Percentiles rank a stretch among this genome's conserved stretches.
These are phyloP conservation scores for Drosophila gunungcola DNA, from an alignment of 1,140 invertebrate species.

Conservation along the genomic window DNA sequence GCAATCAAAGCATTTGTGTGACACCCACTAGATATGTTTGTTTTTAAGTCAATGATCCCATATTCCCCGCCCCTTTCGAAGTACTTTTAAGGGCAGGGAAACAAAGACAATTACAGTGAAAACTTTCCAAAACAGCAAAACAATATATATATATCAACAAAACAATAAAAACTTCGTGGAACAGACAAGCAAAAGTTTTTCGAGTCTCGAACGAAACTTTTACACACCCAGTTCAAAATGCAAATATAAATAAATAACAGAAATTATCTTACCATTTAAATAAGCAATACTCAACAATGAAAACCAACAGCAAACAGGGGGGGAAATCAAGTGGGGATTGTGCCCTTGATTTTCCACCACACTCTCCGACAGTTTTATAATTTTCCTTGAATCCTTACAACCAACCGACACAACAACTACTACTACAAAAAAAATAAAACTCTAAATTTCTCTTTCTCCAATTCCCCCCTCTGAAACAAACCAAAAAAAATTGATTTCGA, in stretches of 20 bases:
- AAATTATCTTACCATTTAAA: conserved; percentile 34
- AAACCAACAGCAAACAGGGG: conserved; percentile 51
- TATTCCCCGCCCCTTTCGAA: neutral
- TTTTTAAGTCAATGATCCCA: conserved; percentile 36
- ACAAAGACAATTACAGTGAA: conserved; percentile 56
- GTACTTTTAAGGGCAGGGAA: conserved; percentile 26
- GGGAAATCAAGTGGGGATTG: conserved; percentile 19
- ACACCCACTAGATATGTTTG: conserved; percentile 30
- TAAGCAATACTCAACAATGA: conserved; percentile 41
- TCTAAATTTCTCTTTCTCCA: conserved; percentile 84
- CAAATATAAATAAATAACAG: conserved; percentile 66
- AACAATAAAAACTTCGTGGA: conserved; percentile 49
- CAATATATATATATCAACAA: conserved; percentile 39
- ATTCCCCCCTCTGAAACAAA: conserved; percentile 65
- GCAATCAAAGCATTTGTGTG: conserved; percentile 37
- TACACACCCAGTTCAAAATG: conserved; percentile 80
- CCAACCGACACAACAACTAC: conserved; percentile 48
- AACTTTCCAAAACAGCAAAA: conserved; percentile 46
- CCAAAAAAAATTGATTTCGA: conserved; percentile 72
- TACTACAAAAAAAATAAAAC: conserved; percentile 70
- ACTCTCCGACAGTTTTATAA: conserved; percentile 45
- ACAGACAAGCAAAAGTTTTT: conserved; percentile 69
- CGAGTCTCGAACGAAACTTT: conserved; percentile 52
- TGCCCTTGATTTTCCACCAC: conserved; percentile 44
- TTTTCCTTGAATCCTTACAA: conserved; percentile 42